Percentiles rank a stretch among this genome's conserved stretches.
Evolutionary conservation across 2,888 invertebrate genomes (phyloP).

Genomic region (Anorthoa munda): DNA sequence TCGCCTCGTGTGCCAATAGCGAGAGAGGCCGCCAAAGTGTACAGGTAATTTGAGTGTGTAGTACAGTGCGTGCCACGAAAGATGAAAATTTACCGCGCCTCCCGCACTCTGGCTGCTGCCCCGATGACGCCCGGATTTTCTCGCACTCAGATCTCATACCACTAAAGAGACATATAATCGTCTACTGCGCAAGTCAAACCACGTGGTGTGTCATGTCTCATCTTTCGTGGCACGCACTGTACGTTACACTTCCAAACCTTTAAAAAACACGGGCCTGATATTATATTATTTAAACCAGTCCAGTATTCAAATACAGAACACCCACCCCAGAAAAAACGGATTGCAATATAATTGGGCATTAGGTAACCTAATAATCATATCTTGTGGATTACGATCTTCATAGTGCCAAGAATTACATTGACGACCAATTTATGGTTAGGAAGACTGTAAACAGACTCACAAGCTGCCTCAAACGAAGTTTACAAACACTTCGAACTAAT

Average conservation of each 20-base stretch:
- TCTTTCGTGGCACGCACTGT: too few relatives aligned
- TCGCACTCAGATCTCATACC: too few relatives aligned
- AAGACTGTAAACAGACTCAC: conserved; percentile 42
- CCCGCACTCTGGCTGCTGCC: too few relatives aligned
- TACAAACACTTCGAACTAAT: conserved; percentile 31
- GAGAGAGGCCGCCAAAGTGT: too few relatives aligned
- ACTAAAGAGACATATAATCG: too few relatives aligned
- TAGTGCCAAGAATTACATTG: conserved; percentile 41
- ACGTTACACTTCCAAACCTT: neutral
- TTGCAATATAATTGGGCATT: neutral
- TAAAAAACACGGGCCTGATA: neutral
- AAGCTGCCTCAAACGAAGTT: neutral
- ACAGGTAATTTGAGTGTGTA: too few relatives aligned
- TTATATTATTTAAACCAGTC: neutral
- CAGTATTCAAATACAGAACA: neutral
- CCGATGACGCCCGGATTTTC: too few relatives aligned
- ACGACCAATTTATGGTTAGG: conserved; percentile 36
- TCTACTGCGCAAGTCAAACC: too few relatives aligned
- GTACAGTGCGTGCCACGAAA: too few relatives aligned
- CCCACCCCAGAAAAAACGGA: neutral
- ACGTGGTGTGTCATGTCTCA: too few relatives aligned
- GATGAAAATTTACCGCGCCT: too few relatives aligned
- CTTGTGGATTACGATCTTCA: neutral
- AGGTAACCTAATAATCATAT: conserved; percentile 6
- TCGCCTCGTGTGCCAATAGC: too few relatives aligned